These are phyloP conservation scores for Tichodroma muraria DNA, from an alignment of 2,113 vertebrate genomes.

Conservation along the genomic window DNA sequence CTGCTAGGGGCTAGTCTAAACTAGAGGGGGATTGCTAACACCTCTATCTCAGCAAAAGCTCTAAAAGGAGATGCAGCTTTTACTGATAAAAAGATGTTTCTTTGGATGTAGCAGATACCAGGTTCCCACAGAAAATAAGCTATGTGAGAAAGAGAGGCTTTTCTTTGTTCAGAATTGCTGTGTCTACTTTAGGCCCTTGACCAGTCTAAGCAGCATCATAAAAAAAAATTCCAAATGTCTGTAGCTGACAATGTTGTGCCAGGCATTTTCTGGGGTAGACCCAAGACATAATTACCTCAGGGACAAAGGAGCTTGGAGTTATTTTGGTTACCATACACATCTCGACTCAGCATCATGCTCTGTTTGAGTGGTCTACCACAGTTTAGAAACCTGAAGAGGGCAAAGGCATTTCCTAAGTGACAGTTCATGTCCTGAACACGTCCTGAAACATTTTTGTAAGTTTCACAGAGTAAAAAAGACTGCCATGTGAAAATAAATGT, in stretches of 20 bases:
- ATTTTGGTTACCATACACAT: not conserved
- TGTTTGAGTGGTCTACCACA: not conserved
- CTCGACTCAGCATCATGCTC: fast-evolving
- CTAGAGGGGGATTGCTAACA: not conserved
- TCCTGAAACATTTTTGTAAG: not conserved
- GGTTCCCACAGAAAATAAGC: not conserved
- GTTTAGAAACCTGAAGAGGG: not conserved
- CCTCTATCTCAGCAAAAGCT: not conserved
- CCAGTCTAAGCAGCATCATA: not conserved
- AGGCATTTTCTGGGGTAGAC: not conserved
- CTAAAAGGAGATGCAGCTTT: not conserved
- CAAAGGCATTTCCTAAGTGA: not conserved
- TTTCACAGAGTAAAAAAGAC: not conserved
- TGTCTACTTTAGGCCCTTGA: not conserved
- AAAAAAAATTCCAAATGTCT: not conserved
- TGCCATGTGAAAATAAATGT: not conserved
- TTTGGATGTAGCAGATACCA: not conserved
- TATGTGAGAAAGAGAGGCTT: not conserved
- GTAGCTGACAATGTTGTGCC: not conserved
- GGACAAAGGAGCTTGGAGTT: not conserved
- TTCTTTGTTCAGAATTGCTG: not conserved
- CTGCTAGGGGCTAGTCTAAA: not conserved
- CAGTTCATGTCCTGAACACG: not conserved
- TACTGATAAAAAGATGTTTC: not conserved
- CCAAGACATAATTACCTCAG: not conserved